phyloP scores from a whole-genome alignment of 30 jellyfish, hydroid and myxozoan genomes.

The Phacellophora camtschatica region DNA sequence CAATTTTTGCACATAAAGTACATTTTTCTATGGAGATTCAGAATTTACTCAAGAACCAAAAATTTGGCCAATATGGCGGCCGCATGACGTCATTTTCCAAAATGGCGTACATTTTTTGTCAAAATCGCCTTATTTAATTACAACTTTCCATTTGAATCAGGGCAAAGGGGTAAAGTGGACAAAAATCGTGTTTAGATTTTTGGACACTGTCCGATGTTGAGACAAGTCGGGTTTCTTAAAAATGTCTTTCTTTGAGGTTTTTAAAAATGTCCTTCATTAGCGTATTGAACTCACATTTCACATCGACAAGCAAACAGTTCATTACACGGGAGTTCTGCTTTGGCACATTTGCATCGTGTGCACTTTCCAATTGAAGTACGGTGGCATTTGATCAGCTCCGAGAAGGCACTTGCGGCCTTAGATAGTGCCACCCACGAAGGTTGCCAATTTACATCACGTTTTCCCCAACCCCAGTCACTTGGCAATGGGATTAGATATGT shows the following conservation, averaged over 20 bases:
- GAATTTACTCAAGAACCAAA: too few species aligned
- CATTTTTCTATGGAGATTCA: too few species aligned
- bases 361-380: constrained; percentile 8
- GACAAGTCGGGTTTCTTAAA: not conserved
- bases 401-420: constrained; percentile 43
- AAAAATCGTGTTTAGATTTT: not conserved
- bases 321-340: constrained; percentile 30
- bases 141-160: not conserved
- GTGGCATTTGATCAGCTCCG: constrained; percentile 42
- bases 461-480: constrained; percentile 27
- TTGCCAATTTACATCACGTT: constrained; percentile 3
- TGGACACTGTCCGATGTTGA: constrained; percentile 12
- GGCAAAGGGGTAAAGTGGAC: not conserved
- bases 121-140: not conserved
- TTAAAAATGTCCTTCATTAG: too few species aligned
- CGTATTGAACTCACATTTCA: constrained; percentile 4
- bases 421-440: constrained; percentile 28
- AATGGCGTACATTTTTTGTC: not conserved
- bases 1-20: too few species aligned
- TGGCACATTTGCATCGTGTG: constrained; percentile 41
- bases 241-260: too few species aligned
- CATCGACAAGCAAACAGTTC: constrained; percentile 4
- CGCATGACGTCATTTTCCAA: constrained; percentile 33
- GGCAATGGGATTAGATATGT: constrained; percentile 24
- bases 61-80: constrained; percentile 17